These are phyloP conservation scores for Bombus consobrinus DNA, from an alignment of 1,140 invertebrate genomes.

Conservation along the genomic window DNA sequence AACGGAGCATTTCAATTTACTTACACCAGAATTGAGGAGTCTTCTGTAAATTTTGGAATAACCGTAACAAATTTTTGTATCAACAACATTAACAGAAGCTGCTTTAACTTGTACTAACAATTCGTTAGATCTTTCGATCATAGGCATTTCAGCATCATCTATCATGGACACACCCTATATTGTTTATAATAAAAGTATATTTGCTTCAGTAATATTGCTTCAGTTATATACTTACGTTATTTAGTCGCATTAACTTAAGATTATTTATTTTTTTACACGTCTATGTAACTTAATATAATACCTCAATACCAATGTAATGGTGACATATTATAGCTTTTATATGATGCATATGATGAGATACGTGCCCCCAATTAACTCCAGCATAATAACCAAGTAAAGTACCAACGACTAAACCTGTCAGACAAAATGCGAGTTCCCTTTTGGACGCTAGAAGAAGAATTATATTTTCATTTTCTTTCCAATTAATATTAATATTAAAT, in stretches of 20 bases:
- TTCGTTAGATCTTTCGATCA: conserved; percentile 84
- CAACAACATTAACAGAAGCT: conserved; percentile 86
- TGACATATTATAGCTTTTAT: conserved; percentile 84
- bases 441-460: conserved; percentile 72
- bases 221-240: background rate
- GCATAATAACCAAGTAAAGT: conserved; percentile 82
- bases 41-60: conserved; percentile 85
- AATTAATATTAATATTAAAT: background rate
- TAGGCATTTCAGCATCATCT: conserved; percentile 85
- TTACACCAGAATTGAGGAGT: conserved; percentile 84
- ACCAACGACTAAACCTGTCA: conserved; percentile 82
- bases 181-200: conserved; percentile 35
- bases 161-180: conserved; percentile 83
- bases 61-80: conserved; percentile 85
- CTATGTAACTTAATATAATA: conserved; percentile 63
- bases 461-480: background rate
- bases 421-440: conserved; percentile 82
- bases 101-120: conserved; percentile 87
- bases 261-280: background rate
- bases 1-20: background rate
- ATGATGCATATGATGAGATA: conserved; percentile 75
- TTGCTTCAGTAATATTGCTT: background rate
- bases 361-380: conserved; percentile 75
- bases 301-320: conserved; percentile 83
- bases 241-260: background rate